Evolutionary conservation across 2,888 invertebrate genomes (phyloP), one percentile per base, ranked within the genome.

Genomic region (Uropetala carovei): DNA sequence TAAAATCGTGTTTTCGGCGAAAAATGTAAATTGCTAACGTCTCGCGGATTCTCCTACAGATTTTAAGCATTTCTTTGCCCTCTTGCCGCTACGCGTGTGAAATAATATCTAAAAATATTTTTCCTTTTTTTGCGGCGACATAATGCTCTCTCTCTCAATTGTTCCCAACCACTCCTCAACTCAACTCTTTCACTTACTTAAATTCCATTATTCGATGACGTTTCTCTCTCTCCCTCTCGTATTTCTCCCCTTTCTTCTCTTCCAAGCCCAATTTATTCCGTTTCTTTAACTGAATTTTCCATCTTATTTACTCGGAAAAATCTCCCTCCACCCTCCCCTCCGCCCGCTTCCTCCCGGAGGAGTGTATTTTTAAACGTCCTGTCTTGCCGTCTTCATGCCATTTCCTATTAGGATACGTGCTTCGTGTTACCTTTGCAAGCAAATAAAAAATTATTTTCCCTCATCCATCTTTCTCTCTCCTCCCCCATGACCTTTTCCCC

Each of bases 391-490:
- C 22, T 75, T 75, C 75, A 22, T 75, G 22, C 75, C 75, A 22
- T 27, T 22, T 27, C 75, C 9, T 27, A 27, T 75, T 75, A 75
- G 22, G 22, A 11, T 27, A 27, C 75, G 27, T 27, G 27, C 22
- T 75, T 75, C 27, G 75, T 22, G 22, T 27, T 27, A 75, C 75
- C 27, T 27, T 75, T 13, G 3, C 22, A 27, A 75, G 22, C 27
- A 75, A 75, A 75, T 75, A 75, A 27, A 27, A 75, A 75, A 75
- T 22, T 75, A 22, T 75, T 85, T 58, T 85, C 60, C 60, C 86
- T 60, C 60, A 16, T 83, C 86, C 86, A 16, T 56, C 89, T 64
- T 11, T 27, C 43, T 16, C 60, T 30, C 56, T 89, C 43, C 11
- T 27, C 30, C 27, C 59, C 27, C 86, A 22, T 22, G 13, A 4